These are phyloP conservation scores for Campodea augens DNA, from an alignment of 1,140 invertebrate species.

Conservation along the genomic window DNA sequence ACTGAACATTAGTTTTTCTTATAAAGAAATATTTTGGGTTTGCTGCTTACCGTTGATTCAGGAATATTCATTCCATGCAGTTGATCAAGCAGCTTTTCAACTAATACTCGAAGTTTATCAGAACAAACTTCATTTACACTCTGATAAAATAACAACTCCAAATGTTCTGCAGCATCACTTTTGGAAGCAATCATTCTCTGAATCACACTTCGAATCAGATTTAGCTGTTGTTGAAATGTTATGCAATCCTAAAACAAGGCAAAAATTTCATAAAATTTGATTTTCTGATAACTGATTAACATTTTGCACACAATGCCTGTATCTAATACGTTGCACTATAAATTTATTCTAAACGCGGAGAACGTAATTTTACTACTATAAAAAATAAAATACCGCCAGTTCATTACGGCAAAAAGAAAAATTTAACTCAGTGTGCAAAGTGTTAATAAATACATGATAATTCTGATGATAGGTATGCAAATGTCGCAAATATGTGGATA, in stretches of 20 bases:
- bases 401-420: too few relatives aligned
- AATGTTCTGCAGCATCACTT: slow-evolving; percentile 6
- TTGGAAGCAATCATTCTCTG: slow-evolving; percentile 38
- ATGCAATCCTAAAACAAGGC: slow-evolving; percentile 47
- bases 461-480: too few relatives aligned
- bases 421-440: too few relatives aligned
- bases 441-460: too few relatives aligned
- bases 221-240: slow-evolving; percentile 57
- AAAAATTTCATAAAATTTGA: too few relatives aligned
- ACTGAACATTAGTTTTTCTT: background rate
- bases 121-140: slow-evolving; percentile 36
- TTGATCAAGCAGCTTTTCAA: slow-evolving; percentile 59
- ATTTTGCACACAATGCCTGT: too few relatives aligned
- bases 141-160: slow-evolving; percentile 8
- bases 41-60: slow-evolving; percentile 28
- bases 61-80: slow-evolving; percentile 31
- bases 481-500: too few relatives aligned
- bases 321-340: too few relatives aligned
- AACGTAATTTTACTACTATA: too few relatives aligned
- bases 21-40: background rate
- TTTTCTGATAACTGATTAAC: too few relatives aligned
- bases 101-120: slow-evolving; percentile 57
- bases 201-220: slow-evolving; percentile 50
- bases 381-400: too few relatives aligned
- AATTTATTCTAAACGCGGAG: too few relatives aligned